A percentile compares a stretch with the other conserved stretches of the same genome.
phyloP scores from a whole-genome alignment of 2,113 vertebrate species.

The Irena cyanogastra region DNA sequence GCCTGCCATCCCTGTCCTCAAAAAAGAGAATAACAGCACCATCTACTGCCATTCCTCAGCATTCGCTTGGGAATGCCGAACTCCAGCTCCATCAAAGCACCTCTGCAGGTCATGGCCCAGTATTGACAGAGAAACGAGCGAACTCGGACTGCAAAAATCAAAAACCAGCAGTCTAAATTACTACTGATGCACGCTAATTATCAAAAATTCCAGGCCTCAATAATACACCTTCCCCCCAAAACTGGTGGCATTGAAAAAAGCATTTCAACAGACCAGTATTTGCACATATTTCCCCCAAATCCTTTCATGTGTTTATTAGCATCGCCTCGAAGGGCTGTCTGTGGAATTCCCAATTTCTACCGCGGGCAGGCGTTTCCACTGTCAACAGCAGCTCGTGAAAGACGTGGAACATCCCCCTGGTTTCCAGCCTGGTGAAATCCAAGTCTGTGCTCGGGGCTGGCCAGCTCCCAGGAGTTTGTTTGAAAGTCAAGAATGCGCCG shows the following conservation, averaged over 20 bases:
- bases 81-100: neutral
- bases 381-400: conserved; percentile 29
- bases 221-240: neutral
- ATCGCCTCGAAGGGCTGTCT: neutral
- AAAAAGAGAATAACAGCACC: conserved; percentile 64
- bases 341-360: neutral
- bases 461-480: conserved; percentile 42
- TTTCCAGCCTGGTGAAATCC: conserved; percentile 18
- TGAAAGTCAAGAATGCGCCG: conserved; percentile 53
- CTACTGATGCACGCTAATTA: neutral
- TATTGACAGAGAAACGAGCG: neutral
- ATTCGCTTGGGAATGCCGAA: neutral
- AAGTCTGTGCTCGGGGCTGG: conserved; percentile 20
- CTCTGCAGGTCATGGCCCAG: neutral
- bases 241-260: neutral
- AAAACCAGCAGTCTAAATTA: neutral
- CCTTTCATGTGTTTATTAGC: conserved; percentile 40
- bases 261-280: neutral
- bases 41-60: conserved; percentile 37
- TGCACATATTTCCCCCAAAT: neutral
- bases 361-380: neutral
- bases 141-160: neutral
- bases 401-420: neutral
- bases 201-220: neutral
- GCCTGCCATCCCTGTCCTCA: neutral